Percentiles rank a stretch among this genome's conserved stretches.
Evolutionary conservation across 1,140 invertebrate genomes (phyloP).

Genomic region (Arion vulgaris): DNA sequence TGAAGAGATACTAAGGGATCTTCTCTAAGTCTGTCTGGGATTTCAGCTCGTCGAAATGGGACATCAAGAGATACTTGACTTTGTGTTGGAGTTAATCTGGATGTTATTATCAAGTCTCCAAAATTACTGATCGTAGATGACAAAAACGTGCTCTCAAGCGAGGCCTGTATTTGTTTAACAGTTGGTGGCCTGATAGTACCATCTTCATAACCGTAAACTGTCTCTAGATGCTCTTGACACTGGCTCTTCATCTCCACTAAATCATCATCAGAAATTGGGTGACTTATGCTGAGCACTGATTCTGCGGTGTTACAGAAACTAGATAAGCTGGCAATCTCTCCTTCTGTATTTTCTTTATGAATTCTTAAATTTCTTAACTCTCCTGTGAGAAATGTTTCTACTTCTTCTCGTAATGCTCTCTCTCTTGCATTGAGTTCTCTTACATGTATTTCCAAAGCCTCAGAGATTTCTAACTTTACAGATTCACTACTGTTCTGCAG

Average conservation of each 20-base stretch:
- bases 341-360: conserved; percentile 92
- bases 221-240: conserved; percentile 60
- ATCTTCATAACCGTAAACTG: conserved; percentile 52
- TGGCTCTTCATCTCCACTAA: conserved; percentile 62
- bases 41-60: neutral
- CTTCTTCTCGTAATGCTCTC: conserved; percentile 87
- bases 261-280: conserved; percentile 65
- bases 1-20: neutral
- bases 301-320: conserved; percentile 98
- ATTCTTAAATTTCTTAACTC: conserved; percentile 87
- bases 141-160: conserved; percentile 51
- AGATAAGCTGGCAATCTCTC: conserved; percentile 92
- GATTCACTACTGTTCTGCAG: conserved; percentile 57
- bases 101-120: conserved; percentile 55
- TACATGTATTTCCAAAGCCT: conserved; percentile 88
- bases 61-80: neutral
- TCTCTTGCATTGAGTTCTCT: conserved; percentile 92
- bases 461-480: conserved; percentile 75
- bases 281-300: conserved; percentile 84
- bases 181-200: conserved; percentile 44
- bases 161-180: conserved; percentile 43
- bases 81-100: neutral
- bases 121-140: conserved; percentile 60
- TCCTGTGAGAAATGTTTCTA: conserved; percentile 87
- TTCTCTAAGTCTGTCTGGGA: neutral